Evolutionary conservation across 1,140 invertebrate genomes (phyloP).

Genomic region (Nebria ingens): DNA sequence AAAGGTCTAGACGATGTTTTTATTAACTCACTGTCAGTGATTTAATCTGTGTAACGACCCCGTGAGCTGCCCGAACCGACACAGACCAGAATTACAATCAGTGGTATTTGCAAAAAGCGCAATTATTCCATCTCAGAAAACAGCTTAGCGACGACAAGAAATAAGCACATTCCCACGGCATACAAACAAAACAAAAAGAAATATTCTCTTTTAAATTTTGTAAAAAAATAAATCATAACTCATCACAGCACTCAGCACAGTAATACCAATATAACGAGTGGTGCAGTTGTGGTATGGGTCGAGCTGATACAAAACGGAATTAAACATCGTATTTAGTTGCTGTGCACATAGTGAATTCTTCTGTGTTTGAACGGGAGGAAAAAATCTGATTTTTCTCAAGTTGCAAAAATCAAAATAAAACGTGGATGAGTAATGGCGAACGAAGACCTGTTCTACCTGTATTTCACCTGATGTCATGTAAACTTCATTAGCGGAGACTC

Average conservation of each 20-base stretch:
- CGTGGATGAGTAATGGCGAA: slow-evolving; percentile 34
- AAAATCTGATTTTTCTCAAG: slow-evolving; percentile 7
- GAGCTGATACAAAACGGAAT: neutral
- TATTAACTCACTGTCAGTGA: neutral
- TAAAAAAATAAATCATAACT: neutral
- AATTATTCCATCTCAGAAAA: neutral
- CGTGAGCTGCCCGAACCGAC: neutral
- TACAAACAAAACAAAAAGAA: neutral
- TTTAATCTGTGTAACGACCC: neutral
- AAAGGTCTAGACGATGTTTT: slow-evolving; percentile 6
- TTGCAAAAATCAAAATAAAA: slow-evolving; percentile 34
- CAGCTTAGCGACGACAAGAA: neutral
- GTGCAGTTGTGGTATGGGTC: neutral
- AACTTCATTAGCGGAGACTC: slow-evolving; percentile 19
- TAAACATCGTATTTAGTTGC: neutral
- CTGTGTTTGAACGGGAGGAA: neutral
- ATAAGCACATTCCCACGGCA: neutral
- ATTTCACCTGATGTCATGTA: slow-evolving; percentile 17
- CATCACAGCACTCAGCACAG: neutral
- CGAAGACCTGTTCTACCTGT: slow-evolving; percentile 21
- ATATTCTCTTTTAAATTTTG: neutral
- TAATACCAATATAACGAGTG: neutral
- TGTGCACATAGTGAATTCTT: neutral
- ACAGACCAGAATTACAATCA: neutral
- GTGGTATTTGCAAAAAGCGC: neutral